phyloP scores from a whole-genome alignment of 1,140 invertebrate genomes.

The Drosophila nannoptera region DNA sequence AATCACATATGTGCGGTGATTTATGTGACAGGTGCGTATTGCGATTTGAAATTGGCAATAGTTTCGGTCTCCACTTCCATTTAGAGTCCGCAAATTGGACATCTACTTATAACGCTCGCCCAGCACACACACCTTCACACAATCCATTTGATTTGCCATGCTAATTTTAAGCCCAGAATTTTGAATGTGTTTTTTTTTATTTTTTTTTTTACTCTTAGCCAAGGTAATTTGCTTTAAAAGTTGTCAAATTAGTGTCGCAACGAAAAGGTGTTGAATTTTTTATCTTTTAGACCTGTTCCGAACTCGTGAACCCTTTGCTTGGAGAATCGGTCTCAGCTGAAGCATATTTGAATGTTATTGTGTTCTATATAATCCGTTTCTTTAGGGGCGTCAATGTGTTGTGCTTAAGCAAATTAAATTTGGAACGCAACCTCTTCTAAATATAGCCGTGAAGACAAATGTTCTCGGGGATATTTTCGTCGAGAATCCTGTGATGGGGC shows the following conservation, averaged over 20 bases:
- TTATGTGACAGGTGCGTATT: constrained; percentile 77
- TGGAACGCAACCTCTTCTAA: not conserved
- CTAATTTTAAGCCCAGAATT: constrained; percentile 42
- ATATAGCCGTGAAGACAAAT: not conserved
- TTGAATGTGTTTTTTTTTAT: too few species aligned
- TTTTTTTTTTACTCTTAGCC: constrained; percentile 2
- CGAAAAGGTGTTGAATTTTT: constrained; percentile 12
- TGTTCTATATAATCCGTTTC: too few species aligned
- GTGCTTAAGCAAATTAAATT: not conserved
- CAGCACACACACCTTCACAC: not conserved
- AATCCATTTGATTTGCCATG: constrained; percentile 42
- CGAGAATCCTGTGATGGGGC: too few species aligned
- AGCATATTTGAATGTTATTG: not conserved
- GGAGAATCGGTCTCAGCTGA: not conserved
- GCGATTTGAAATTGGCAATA: constrained; percentile 76
- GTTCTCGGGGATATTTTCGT: not conserved
- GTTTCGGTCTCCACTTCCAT: constrained; percentile 57
- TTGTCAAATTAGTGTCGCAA: constrained; percentile 52
- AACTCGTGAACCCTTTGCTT: constrained; percentile 9
- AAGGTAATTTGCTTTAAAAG: constrained; percentile 54
- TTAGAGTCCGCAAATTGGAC: constrained; percentile 60
- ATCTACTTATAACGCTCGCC: constrained; percentile 41
- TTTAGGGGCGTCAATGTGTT: too few species aligned
- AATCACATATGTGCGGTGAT: constrained; percentile 73
- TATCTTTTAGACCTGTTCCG: not conserved